A percentile compares a stretch with the other conserved stretches of the same genome.
These are phyloP conservation scores for Lethrus apterus DNA, from an alignment of 1,140 invertebrate genomes.

Conservation along the genomic window DNA sequence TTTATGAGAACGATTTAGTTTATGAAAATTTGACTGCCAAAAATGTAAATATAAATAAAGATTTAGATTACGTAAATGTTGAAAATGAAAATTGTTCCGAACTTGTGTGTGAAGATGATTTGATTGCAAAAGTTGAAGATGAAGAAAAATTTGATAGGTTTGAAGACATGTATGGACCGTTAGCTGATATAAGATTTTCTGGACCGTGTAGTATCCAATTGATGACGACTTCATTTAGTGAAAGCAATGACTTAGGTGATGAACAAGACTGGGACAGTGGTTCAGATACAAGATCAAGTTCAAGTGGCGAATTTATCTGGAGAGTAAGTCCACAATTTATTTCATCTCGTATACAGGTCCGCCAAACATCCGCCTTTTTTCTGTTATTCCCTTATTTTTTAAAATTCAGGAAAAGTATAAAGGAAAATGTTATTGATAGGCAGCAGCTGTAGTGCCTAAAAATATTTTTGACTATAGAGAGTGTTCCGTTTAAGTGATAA, in stretches of 20 bases:
- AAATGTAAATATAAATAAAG: constrained; percentile 11
- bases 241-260: constrained; percentile 35
- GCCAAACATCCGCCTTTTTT: no score
- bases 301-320: constrained; percentile 71
- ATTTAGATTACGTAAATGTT: constrained; percentile 17
- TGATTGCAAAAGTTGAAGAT: constrained; percentile 16
- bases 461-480: no score
- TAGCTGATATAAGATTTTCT: constrained; percentile 38
- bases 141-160: constrained; percentile 22
- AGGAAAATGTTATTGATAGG: no score
- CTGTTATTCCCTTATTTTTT: no score
- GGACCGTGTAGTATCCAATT: constrained; percentile 36
- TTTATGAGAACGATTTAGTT: neutral
- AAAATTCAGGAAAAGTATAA: no score
- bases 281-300: constrained; percentile 49
- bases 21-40: no score
- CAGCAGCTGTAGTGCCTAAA: no score
- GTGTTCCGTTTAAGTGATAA: no score
- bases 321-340: constrained; percentile 61
- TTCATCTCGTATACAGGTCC: no score
- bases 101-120: constrained; percentile 15
- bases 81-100: no score
- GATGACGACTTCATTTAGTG: constrained; percentile 41
- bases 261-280: constrained; percentile 52
- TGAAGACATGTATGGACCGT: constrained; percentile 30